Percentiles rank a stretch among this genome's conserved stretches.
These are phyloP conservation scores for Melitaea athalia DNA, from an alignment of 2,888 invertebrate genomes.

Conservation along the genomic window DNA sequence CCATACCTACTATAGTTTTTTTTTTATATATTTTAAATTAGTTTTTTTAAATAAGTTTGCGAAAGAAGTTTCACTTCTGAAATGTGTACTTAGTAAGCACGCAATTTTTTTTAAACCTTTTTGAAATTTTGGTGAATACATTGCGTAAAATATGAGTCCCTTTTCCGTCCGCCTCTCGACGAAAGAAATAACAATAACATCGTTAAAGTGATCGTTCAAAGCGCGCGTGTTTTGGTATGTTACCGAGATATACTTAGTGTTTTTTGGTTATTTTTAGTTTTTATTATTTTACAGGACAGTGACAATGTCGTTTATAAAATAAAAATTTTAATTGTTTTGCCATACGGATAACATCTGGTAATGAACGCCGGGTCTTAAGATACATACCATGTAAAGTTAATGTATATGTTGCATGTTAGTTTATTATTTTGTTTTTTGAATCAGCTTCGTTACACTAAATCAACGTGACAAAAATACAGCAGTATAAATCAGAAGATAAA, in stretches of 20 bases:
- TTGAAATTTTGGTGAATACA: background rate
- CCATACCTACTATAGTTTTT: too few species aligned
- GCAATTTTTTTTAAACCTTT: background rate
- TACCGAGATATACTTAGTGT: background rate
- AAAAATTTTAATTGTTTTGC: constrained; percentile 1
- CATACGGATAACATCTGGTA: background rate
- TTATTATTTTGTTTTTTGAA: too few species aligned
- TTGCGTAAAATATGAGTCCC: background rate
- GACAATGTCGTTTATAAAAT: background rate
- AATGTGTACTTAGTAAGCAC: too few species aligned
- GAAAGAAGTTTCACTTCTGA: too few species aligned
- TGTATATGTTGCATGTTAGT: too few species aligned
- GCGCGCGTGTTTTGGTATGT: background rate
- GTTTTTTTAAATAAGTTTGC: too few species aligned
- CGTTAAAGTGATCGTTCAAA: constrained; percentile 4
- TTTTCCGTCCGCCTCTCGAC: background rate
- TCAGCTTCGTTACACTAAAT: too few species aligned
- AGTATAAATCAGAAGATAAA: background rate
- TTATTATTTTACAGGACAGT: background rate
- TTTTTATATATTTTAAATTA: too few species aligned
- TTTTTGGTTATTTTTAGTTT: background rate
- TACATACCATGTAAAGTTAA: background rate
- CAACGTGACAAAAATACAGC: too few species aligned
- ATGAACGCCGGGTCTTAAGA: background rate
- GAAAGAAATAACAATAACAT: constrained; percentile 15